Evolutionary conservation across 2,797 vertebrate species (phyloP), one percentile per base, ranked within the genome.

Genomic region (Rhabdomys pumilio): DNA sequence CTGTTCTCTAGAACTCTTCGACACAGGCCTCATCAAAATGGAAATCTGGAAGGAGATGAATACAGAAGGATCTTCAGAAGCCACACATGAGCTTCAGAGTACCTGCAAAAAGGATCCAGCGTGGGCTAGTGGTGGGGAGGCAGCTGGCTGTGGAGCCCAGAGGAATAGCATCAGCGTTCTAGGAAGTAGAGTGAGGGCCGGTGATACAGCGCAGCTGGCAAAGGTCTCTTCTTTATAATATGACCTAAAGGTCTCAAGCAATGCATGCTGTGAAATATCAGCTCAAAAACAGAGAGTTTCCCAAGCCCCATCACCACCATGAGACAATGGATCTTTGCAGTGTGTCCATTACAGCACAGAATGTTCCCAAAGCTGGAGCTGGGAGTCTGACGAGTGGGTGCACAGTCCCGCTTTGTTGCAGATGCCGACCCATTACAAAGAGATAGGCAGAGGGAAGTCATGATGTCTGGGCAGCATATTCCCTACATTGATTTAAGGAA

Each of bases 1-100:
- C 97, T 98, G 97, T 96, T 97, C 97, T 97, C 94, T 95, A 96
- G 94, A 96, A 91, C 92, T 97, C 95, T 96, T 61, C 44, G 41
- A 95, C 50, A 85, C 79, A 96, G 96, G 91, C 96, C 94, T 84
- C 91, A 24, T 88, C 83, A 31, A 7, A 53, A 88, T 97, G 87
- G 97, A 96, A 97, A 93, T 84, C 94, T 97, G 97, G 91, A 94
- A 96, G 87, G 80, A 96, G 93, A 95, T 91, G 87, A 97, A 94
- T 67, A 61, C 76, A 61, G 67, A 84, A 87, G 81, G n/a, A 67
- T 81, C 75, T 67, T 91, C 72, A 81, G 57, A 93, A 85, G 47
- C 63, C 65, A 61, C 86, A 57, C 31, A 0, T 57, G 94, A 87
- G 47, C 82, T 96, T 65, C 47, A 59, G 61, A 93, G 81, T 47